Base-by-base conservation (phyloP, 37 sponge, comb jelly and placozoan genomes). In the Theonella swinhoei region DNA sequence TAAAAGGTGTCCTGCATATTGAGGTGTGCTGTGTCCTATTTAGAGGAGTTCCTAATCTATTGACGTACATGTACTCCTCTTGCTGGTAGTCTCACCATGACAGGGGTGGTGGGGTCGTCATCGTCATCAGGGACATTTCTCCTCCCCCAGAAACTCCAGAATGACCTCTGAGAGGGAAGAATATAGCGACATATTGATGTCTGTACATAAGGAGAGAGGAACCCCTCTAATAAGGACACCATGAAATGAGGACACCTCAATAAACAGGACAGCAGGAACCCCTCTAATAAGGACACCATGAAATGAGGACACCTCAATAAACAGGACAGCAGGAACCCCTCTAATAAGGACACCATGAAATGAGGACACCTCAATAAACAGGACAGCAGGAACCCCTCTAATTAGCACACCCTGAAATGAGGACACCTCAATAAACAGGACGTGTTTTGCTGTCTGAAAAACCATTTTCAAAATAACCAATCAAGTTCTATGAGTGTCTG, bases 141-240 rank as follows among this genome's bases (percentile, higher is more conserved):
- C 2, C 85, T 3, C 5, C 70, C 77, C 70, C 77, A 85, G 70
- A 85, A 85, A 35, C 36, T 37, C 85, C 85, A 85, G 37, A 77
- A 85, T 0, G 77, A 85, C 62, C 70, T 60, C 29, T 70, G 60
- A 42, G 68, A 58, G 19, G 23, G 1, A 42, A 73, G 41, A 22
- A 19, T 38, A 20, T 20, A 73, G 47, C 23, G 1, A 73, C 72
- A 36, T 9, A 3, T 30, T 37, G 9, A 70, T 33, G 28, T 66
- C 25, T 66, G 26, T 24, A 66, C 68, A 24, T 25, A 66, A n/a
- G n/a, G n/a, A n/a, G n/a, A n/a, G n/a, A n/a, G n/a, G n/a, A n/a
- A n/a, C n/a, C n/a, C n/a, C n/a, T n/a, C n/a, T n/a, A n/a, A n/a
- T n/a, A n/a, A n/a, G n/a, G n/a, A n/a, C n/a, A n/a, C n/a, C n/a